Evolutionary conservation across 2,888 invertebrate genomes (phyloP), one percentile per base, ranked within the genome.

Genomic region (Hermaeophaga mercurialis): DNA sequence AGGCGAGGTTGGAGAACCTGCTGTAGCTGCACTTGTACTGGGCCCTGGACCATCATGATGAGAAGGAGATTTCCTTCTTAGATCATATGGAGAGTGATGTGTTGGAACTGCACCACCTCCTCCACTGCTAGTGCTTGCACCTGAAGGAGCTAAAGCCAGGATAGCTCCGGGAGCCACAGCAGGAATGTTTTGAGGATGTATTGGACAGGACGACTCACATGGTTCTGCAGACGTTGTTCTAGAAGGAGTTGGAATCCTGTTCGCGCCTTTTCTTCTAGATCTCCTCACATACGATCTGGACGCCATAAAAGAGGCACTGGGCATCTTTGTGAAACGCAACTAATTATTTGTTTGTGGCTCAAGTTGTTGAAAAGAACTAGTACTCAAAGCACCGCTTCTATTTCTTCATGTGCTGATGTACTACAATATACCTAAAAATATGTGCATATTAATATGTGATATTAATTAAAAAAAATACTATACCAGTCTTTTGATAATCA

Each of bases 281-380:
- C 93, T 88, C 80, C 93, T 87, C 76, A 91, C 89, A 83, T 91
- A 92, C 82, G 91, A 90, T 84, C 92, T 88, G 81, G 91, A 90
- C 81, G 92, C 91, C 79, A 91, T 91, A 82, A 93, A 92, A 80
- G 93, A 93, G 83, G 93, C 93, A 86, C 93, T 93, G 85, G 93
- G 94, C 94, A 94, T 91, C 82, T 86, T 90, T 81, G 80, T 80
- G 80, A 66, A 65, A 69, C 71, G 73, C 73, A 66, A 67, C 70
- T 71, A 81, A 59, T 64, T 60, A 59, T 59, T 55, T 56, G 53
- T 56, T 22, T 33, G 12, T 47, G 15, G 33, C n/a, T 33, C n/a
- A n/a, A n/a, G n/a, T n/a, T n/a, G n/a, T n/a, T n/a, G n/a, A n/a
- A n/a, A n/a, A n/a, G n/a, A n/a, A n/a, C n/a, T n/a, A n/a, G n/a